Conservation (phyloP, 2,113 vertebrate species). For the Egretta garzetta region DNA sequence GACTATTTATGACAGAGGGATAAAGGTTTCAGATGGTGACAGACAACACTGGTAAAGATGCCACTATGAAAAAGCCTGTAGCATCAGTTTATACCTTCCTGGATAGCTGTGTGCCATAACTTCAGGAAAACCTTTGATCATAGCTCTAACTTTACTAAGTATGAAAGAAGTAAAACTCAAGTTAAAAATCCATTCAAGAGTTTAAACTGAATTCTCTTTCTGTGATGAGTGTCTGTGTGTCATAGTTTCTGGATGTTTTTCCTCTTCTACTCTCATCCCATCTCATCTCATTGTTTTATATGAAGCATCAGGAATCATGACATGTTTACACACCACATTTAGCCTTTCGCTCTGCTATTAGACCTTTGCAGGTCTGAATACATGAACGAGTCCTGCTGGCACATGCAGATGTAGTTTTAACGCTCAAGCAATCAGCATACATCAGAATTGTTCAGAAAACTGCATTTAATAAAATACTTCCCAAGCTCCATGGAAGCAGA, state of each 20-base stretch:
- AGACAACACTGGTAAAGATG: background rate
- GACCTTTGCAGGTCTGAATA: background rate
- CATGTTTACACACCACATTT: background rate
- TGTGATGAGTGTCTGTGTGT: background rate
- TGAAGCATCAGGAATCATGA: background rate
- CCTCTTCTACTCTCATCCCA: background rate
- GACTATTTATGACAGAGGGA: background rate
- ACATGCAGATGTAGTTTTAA: background rate
- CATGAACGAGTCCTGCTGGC: background rate
- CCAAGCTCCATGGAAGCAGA: background rate
- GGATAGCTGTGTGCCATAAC: background rate
- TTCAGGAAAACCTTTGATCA: background rate
- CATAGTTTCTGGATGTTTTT: background rate
- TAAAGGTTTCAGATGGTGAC: background rate
- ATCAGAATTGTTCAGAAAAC: background rate
- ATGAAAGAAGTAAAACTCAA: background rate
- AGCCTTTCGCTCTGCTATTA: background rate
- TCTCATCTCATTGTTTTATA: background rate
- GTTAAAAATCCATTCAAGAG: background rate
- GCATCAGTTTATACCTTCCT: background rate
- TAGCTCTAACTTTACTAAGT: background rate
- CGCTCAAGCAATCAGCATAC: background rate
- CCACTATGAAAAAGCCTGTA: background rate
- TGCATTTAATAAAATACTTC: background rate
- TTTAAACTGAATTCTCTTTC: background rate